These are phyloP conservation scores for Xiphophorus couchianus DNA, from an alignment of 2,113 vertebrate species.

Conservation along the genomic window DNA sequence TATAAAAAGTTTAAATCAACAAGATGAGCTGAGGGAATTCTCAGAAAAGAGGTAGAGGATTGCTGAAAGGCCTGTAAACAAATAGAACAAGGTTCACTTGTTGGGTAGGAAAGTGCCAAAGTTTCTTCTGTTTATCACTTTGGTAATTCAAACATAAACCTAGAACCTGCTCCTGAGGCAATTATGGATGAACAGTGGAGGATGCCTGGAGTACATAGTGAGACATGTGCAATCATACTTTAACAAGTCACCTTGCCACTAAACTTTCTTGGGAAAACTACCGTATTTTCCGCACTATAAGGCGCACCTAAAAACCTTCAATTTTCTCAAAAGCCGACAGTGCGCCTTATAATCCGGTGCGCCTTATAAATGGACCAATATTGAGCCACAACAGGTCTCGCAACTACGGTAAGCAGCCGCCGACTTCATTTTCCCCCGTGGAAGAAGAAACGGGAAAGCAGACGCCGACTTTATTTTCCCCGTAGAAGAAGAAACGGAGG, in stretches of 20 bases:
- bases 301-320: too few species aligned
- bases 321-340: too few species aligned
- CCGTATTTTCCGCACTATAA: too few species aligned
- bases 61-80: conserved; percentile 32
- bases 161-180: background rate
- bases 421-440: too few species aligned
- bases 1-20: conserved; percentile 79
- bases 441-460: too few species aligned
- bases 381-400: too few species aligned
- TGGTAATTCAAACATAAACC: conserved; percentile 22
- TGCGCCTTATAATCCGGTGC: too few species aligned
- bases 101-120: background rate
- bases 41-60: conserved; percentile 44
- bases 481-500: too few species aligned
- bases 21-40: conserved; percentile 64
- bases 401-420: too few species aligned
- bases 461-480: too few species aligned
- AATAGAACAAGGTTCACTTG: conserved; percentile 23
- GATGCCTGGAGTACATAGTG: conserved; percentile 12
- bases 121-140: conserved; percentile 22
- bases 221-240: background rate
- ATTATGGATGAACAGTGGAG: conserved; percentile 7
- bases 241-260: background rate
- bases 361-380: too few species aligned
- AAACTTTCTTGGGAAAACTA: background rate